phyloP scores from a whole-genome alignment of 1,140 invertebrate genomes.

The Nephila pilipes region DNA sequence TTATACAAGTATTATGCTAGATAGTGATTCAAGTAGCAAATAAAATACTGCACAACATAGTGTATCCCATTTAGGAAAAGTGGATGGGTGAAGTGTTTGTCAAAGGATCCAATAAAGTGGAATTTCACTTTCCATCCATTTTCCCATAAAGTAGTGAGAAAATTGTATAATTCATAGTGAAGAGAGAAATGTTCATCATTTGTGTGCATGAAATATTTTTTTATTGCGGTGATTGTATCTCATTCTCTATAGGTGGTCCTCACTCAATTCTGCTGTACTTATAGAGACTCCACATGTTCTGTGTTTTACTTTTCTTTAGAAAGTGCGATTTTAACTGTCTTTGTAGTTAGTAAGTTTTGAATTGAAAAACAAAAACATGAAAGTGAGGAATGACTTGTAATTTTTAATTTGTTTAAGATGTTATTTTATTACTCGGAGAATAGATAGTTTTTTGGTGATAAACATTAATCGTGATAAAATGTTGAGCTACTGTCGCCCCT shows the following conservation, averaged over 20 bases:
- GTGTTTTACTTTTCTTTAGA: conserved; percentile 10
- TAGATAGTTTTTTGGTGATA: conserved; percentile 31
- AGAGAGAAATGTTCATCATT: not conserved
- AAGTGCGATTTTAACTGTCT: not conserved
- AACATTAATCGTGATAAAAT: conserved; percentile 4
- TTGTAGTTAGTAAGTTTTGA: not conserved
- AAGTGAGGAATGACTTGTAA: not conserved
- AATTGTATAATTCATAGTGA: not conserved
- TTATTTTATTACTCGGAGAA: conserved; percentile 15
- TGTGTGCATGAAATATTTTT: conserved; percentile 1
- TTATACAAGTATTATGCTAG: conserved; percentile 77
- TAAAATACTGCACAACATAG: not conserved
- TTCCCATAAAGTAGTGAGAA: conserved; percentile 27
- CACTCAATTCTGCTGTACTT: conserved; percentile 22
- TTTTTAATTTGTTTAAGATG: not conserved
- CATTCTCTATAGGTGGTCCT: conserved; percentile 9
- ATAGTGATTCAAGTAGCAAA: conserved; percentile 52
- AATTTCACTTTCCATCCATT: conserved; percentile 21
- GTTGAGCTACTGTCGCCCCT: conserved; percentile 4
- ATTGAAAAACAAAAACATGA: not conserved
- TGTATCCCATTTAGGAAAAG: not conserved
- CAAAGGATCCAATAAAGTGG: not conserved
- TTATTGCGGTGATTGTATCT: not conserved
- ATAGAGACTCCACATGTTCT: not conserved
- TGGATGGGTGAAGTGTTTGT: not conserved